A percentile compares a stretch with the other conserved stretches of the same genome.
phyloP scores from a whole-genome alignment of 30 jellyfish, hydroid and myxozoan genomes.

The Aurelia coerulea region DNA sequence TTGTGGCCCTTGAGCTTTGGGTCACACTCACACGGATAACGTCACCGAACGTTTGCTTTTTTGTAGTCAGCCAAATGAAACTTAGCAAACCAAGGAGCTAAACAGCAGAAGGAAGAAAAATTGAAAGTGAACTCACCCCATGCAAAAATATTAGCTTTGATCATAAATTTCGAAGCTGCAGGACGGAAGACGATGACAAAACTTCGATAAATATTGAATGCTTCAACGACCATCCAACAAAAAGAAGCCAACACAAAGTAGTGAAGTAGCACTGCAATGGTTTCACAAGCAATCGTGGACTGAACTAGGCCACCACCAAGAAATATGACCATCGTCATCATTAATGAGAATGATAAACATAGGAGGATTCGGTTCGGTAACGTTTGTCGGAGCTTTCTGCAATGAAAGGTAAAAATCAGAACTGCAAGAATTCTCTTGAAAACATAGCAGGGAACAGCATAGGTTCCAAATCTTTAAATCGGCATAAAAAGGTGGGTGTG shows the following conservation, averaged over 20 bases:
- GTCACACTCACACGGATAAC: no score
- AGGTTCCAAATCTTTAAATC: no score
- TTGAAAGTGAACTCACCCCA: slow-evolving; percentile 21
- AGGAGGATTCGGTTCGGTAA: slow-evolving; percentile 10
- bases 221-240: slow-evolving; percentile 60
- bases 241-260: slow-evolving; percentile 36
- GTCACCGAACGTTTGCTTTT: no score
- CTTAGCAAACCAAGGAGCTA: no score
- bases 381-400: slow-evolving; percentile 26
- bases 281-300: background rate
- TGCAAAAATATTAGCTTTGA: slow-evolving; percentile 24
- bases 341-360: slow-evolving; percentile 14
- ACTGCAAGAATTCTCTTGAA: no score
- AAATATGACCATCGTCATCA: slow-evolving; percentile 49
- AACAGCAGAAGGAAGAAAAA: no score
- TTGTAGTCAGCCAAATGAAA: no score
- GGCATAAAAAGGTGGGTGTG: no score
- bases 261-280: slow-evolving; percentile 31
- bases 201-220: slow-evolving; percentile 22
- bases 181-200: slow-evolving; percentile 15
- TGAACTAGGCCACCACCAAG: slow-evolving; percentile 22
- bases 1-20: no score
- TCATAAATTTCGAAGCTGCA: slow-evolving; percentile 18
- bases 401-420: background rate
- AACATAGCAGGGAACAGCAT: no score